These are phyloP conservation scores for zebrafish (Danio rerio) DNA, from an alignment of 2,113 vertebrate genomes.

Conservation along the genomic window DNA sequence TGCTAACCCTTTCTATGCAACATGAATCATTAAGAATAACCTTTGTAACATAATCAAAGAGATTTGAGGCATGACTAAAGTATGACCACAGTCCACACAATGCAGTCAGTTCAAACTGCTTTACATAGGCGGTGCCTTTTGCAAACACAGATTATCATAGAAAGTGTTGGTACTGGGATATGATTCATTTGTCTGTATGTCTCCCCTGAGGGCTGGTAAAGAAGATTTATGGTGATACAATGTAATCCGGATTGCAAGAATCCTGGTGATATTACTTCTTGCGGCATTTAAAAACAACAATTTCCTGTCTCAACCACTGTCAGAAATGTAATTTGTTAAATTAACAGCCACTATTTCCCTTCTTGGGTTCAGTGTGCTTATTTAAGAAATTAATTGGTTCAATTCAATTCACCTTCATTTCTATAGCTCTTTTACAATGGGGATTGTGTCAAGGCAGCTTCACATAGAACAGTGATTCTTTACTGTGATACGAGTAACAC, in stretches of 20 bases:
- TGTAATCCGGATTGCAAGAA: not conserved
- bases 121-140: slow-evolving; percentile 35
- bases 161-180: slow-evolving; percentile 6
- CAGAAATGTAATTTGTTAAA: not conserved
- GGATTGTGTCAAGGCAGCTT: too few species aligned
- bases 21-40: slow-evolving; percentile 33
- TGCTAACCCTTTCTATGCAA: not conserved
- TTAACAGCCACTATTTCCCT: too few species aligned
- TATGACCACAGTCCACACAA: slow-evolving; percentile 39
- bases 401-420: too few species aligned
- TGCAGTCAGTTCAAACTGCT: slow-evolving; percentile 14
- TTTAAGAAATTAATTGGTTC: too few species aligned
- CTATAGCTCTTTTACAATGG: too few species aligned
- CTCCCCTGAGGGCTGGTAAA: slow-evolving; percentile 4
- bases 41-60: slow-evolving; percentile 61
- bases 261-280: not conserved
- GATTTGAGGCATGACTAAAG: slow-evolving; percentile 20
- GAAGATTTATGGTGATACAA: not conserved
- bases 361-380: too few species aligned
- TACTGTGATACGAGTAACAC: too few species aligned
- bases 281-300: not conserved
- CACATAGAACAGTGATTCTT: too few species aligned
- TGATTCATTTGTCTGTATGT: slow-evolving; percentile 3
- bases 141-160: slow-evolving; percentile 24
- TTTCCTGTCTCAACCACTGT: not conserved